Evolutionary conservation across 2,797 vertebrate genomes (phyloP).

Genomic region (Oophaga sylvatica): DNA sequence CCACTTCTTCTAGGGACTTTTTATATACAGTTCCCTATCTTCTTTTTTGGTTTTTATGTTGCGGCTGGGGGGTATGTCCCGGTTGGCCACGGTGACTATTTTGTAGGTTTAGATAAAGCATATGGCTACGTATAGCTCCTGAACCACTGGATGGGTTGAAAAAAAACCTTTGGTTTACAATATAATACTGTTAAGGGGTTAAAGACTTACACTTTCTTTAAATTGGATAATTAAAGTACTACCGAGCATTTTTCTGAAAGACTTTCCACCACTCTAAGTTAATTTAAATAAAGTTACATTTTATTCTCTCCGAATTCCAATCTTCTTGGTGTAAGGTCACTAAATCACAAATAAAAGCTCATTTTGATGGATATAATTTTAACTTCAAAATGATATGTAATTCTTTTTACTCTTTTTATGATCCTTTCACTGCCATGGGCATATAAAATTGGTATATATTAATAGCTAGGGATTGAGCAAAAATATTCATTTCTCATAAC

Average conservation of each 20-base stretch:
- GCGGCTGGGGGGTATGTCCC: too few species aligned
- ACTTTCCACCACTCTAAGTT: constrained; percentile 7
- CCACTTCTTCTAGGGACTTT: too few species aligned
- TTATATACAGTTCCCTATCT: too few species aligned
- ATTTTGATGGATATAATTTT: constrained; percentile 41
- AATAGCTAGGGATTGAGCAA: constrained; percentile 35
- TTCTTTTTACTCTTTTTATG: constrained; percentile 43
- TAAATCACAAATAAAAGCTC: constrained; percentile 52
- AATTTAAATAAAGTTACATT: constrained; percentile 39
- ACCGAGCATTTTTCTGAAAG: not conserved
- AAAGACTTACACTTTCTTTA: not conserved
- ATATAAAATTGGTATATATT: constrained; percentile 41
- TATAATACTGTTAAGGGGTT: not conserved
- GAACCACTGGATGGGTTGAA: not conserved
- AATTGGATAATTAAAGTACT: not conserved
- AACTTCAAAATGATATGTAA: constrained; percentile 32
- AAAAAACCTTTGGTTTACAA: not conserved
- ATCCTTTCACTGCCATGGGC: constrained; percentile 38
- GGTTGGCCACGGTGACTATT: too few species aligned
- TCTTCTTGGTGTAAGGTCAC: constrained; percentile 16
- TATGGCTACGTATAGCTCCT: too few species aligned
- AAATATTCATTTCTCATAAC: constrained; percentile 31
- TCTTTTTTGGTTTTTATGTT: too few species aligned
- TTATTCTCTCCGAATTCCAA: constrained; percentile 16
- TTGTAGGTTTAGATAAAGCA: too few species aligned